Percentiles rank a stretch among this genome's conserved stretches.
These are phyloP conservation scores for Pyrgilauda ruficollis DNA, from an alignment of 2,113 vertebrate species.

Conservation along the genomic window DNA sequence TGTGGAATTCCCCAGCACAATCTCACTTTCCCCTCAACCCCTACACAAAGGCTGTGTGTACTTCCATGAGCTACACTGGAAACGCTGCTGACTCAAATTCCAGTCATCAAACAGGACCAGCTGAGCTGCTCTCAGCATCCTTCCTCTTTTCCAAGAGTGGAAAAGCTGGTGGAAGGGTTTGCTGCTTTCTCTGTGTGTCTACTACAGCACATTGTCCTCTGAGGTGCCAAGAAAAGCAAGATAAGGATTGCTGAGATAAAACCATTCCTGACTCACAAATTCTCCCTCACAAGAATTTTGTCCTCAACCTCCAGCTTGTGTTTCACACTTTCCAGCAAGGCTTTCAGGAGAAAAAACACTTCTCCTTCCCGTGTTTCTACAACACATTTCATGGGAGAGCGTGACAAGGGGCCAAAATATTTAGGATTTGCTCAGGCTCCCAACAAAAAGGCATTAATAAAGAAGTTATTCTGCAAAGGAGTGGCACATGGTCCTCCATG, in stretches of 20 bases:
- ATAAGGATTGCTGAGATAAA: neutral
- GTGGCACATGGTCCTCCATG: neutral
- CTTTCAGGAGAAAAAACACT: neutral
- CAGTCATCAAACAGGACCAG: neutral
- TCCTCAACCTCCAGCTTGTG: neutral
- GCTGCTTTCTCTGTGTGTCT: fast-evolving
- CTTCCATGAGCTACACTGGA: neutral
- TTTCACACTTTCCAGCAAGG: neutral
- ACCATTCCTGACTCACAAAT: neutral
- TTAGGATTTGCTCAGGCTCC: neutral
- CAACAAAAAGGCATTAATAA: neutral
- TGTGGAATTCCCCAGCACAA: neutral
- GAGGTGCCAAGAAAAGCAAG: neutral
- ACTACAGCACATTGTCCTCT: fast-evolving
- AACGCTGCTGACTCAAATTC: neutral
- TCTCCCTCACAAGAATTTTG: neutral
- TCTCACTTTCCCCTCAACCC: fast-evolving
- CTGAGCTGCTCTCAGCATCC: neutral
- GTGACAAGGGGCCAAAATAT: neutral
- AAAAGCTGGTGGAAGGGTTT: neutral
- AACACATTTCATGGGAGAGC: neutral
- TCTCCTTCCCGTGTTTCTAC: neutral
- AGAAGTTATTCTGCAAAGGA: neutral
- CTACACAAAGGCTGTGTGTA: fast-evolving
- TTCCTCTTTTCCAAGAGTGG: neutral